Conservation (phyloP, 2,797 vertebrate genomes). For the Anniella stebbinsi region DNA sequence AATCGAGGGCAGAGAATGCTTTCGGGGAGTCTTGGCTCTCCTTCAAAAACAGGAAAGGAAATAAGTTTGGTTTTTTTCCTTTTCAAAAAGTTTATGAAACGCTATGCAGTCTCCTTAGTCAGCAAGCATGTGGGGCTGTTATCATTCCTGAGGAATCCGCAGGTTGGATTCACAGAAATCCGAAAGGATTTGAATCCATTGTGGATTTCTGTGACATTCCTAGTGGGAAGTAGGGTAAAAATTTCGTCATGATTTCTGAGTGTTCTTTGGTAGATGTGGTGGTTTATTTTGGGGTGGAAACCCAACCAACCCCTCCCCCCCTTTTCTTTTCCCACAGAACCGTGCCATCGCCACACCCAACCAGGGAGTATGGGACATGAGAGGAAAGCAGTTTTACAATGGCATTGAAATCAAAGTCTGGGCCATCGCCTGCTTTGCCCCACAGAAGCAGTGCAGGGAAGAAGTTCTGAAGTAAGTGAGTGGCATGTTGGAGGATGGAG, state of each 20-base stretch:
- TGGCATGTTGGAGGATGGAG: background rate
- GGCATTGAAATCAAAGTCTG: conserved; percentile 99
- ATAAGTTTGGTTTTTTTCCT: background rate
- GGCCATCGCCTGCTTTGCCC: conserved; percentile 99
- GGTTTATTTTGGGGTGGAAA: background rate
- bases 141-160: background rate
- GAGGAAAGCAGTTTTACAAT: conserved; percentile 99
- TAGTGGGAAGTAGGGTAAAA: too few species aligned
- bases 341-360: conserved; percentile 98
- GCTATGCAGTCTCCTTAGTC: background rate
- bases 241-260: background rate
- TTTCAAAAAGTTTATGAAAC: background rate
- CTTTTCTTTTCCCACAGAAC: conserved; percentile 84
- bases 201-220: too few species aligned
- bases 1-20: too few species aligned
- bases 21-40: background rate
- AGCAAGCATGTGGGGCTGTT: background rate
- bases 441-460: conserved; percentile 98
- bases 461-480: conserved; percentile 98
- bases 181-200: too few species aligned
- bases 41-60: background rate
- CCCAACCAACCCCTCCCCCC: too few species aligned
- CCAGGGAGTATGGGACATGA: conserved; percentile 99
- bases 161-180: too few species aligned
- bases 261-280: too few species aligned